Percentiles rank a stretch among this genome's conserved stretches.
Conservation (phyloP, 1,140 invertebrate species). For the Cydia fagiglandana region DNA sequence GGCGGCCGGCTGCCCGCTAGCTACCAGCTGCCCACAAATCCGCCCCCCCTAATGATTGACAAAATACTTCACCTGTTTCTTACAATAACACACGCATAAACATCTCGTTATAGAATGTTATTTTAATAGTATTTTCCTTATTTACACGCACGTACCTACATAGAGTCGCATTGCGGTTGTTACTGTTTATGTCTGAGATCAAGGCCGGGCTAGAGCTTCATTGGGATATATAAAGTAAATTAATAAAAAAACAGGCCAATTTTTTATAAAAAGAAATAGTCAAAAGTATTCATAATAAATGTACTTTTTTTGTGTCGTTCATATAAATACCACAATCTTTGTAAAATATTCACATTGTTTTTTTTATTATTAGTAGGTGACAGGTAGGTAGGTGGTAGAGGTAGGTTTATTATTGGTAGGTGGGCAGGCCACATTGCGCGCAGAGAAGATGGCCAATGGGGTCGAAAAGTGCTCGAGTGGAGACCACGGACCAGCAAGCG, state of each 20-base stretch:
- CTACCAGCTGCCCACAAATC: constrained; percentile 51
- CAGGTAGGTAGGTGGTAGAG: too few relatives aligned
- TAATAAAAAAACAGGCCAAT: background rate
- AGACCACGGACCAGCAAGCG: too few relatives aligned
- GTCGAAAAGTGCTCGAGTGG: too few relatives aligned
- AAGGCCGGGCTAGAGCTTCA: background rate
- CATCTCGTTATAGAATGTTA: background rate
- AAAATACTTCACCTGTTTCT: constrained; percentile 75
- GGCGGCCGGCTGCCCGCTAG: constrained; percentile 42
- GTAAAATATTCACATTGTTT: too few relatives aligned
- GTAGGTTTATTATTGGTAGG: too few relatives aligned
- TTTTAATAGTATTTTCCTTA: constrained; percentile 9
- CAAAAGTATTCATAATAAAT: background rate
- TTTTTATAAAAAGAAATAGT: too few relatives aligned
- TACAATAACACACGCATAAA: constrained; percentile 35
- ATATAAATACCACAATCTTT: too few relatives aligned
- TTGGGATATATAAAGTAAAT: background rate
- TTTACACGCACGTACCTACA: background rate
- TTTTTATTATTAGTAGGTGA: too few relatives aligned
- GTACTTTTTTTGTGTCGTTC: background rate
- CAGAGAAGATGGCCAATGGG: too few relatives aligned
- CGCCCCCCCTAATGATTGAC: constrained; percentile 71
- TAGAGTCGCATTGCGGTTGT: background rate
- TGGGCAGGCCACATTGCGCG: too few relatives aligned
- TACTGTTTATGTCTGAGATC: background rate